phyloP scores from a whole-genome alignment of 2,888 invertebrate genomes.

The Athalia cordata region DNA sequence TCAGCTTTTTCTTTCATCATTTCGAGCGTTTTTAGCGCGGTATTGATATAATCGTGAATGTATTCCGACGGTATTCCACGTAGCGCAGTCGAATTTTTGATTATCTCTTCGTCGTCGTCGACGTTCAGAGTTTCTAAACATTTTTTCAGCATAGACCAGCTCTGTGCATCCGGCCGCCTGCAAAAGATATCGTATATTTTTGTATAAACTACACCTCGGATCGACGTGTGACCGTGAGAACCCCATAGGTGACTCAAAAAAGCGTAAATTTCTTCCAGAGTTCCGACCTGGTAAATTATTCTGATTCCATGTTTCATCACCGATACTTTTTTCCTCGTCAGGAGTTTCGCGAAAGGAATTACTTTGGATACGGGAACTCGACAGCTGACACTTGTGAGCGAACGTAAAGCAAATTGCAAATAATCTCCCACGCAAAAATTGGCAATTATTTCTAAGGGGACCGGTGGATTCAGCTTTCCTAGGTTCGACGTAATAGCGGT shows the following conservation, averaged over 20 bases:
- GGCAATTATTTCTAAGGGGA: conserved; percentile 56
- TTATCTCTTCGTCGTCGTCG: conserved; percentile 50
- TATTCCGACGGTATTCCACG: conserved; percentile 51
- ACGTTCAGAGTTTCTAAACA: conserved; percentile 51
- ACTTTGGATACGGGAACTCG: conserved; percentile 55
- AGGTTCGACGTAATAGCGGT: conserved; percentile 48
- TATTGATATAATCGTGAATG: conserved; percentile 52
- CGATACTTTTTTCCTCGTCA: conserved; percentile 59
- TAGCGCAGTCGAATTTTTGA: conserved; percentile 36
- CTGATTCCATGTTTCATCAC: conserved; percentile 66
- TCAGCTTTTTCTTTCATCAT: not conserved
- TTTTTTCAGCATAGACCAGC: conserved; percentile 55
- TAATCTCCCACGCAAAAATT: conserved; percentile 59
- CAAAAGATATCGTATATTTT: conserved; percentile 52
- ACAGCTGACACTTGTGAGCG: conserved; percentile 53
- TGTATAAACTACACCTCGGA: conserved; percentile 58
- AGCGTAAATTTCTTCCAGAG: conserved; percentile 47
- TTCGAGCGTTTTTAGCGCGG: conserved; percentile 50
- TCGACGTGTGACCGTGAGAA: conserved; percentile 56
- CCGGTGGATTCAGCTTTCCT: conserved; percentile 62
- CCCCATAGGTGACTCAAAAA: conserved; percentile 55
- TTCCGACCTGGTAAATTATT: conserved; percentile 55
- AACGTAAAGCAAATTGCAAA: conserved; percentile 50
- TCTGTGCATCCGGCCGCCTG: conserved; percentile 48
- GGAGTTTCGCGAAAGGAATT: conserved; percentile 52